A percentile compares a stretch with the other conserved stretches of the same genome.
Conservation (phyloP, 1,140 invertebrate species). For the Brachystomella parvula region DNA sequence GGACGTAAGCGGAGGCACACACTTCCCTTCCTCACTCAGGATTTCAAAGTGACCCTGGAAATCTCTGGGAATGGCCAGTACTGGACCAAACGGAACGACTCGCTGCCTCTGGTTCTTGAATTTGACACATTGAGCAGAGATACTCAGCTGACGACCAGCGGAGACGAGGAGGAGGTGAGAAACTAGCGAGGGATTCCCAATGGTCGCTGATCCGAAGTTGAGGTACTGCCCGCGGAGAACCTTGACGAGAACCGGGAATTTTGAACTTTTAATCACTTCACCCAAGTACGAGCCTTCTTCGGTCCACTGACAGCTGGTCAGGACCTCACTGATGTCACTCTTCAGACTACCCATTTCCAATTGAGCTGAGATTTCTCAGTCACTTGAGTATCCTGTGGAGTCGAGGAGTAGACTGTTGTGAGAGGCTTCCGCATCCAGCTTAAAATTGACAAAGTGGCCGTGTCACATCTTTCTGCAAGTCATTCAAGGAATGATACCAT, state of each 20-base stretch:
- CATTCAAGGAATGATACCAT: conserved; percentile 25
- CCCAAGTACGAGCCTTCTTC: conserved; percentile 68
- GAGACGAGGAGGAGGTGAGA: conserved; percentile 74
- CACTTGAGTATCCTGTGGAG: background rate
- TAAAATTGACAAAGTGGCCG: background rate
- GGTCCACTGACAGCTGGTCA: conserved; percentile 57
- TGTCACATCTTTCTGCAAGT: conserved; percentile 11
- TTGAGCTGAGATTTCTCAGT: no score
- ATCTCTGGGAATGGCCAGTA: conserved; percentile 77
- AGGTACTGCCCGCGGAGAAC: conserved; percentile 87
- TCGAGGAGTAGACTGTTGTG: background rate
- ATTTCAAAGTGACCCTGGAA: conserved; percentile 90
- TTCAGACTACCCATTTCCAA: no score
- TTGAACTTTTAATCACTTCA: conserved; percentile 58
- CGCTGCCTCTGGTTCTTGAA: conserved; percentile 68
- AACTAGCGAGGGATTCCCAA: conserved; percentile 71
- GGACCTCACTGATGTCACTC: conserved; percentile 38
- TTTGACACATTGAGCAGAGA: conserved; percentile 78
- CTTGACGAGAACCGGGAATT: conserved; percentile 74
- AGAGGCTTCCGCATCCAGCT: background rate
- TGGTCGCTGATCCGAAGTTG: conserved; percentile 72
- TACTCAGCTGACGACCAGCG: conserved; percentile 70
- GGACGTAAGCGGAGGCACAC: conserved; percentile 78
- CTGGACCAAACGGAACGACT: conserved; percentile 66
- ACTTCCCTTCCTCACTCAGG: conserved; percentile 81